These are phyloP conservation scores for Drosophila carrolli DNA, from an alignment of 1,140 invertebrate genomes.

Conservation along the genomic window DNA sequence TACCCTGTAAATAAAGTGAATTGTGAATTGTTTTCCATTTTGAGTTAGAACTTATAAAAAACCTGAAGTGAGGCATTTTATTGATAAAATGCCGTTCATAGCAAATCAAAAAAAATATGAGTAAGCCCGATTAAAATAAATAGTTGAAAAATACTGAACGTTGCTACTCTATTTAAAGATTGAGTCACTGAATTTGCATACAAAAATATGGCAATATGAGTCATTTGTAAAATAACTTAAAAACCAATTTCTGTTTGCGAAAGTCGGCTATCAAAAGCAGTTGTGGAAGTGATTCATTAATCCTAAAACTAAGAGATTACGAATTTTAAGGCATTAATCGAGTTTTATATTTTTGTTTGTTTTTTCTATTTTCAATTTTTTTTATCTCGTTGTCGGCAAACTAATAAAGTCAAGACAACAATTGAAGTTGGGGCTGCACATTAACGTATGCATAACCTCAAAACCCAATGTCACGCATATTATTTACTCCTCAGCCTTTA, in stretches of 20 bases:
- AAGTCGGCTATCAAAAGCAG: constrained; percentile 2
- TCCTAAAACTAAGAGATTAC: constrained; percentile 5
- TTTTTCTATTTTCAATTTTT: not conserved
- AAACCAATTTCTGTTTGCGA: not conserved
- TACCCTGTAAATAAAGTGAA: too few relatives aligned
- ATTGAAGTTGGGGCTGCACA: constrained; percentile 57
- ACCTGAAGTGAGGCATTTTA: too few relatives aligned
- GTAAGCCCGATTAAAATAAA: not conserved
- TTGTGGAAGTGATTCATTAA: constrained; percentile 14
- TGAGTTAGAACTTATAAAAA: too few relatives aligned
- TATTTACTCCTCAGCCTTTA: constrained; percentile 57
- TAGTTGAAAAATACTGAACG: not conserved
- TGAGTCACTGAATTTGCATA: constrained; percentile 7
- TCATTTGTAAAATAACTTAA: constrained; percentile 5
- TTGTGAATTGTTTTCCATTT: too few relatives aligned
- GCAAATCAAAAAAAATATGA: too few relatives aligned
- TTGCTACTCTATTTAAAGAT: not conserved
- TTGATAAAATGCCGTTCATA: too few relatives aligned
- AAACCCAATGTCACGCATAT: constrained; percentile 79
- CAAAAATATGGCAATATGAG: not conserved
- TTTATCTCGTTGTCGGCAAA: constrained; percentile 22
- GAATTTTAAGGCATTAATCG: constrained; percentile 19
- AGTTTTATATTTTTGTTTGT: not conserved
- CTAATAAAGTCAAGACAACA: constrained; percentile 53
- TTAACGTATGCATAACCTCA: constrained; percentile 75